phyloP scores from a whole-genome alignment of 2,888 invertebrate genomes.

The Seladonia tumulorum region DNA sequence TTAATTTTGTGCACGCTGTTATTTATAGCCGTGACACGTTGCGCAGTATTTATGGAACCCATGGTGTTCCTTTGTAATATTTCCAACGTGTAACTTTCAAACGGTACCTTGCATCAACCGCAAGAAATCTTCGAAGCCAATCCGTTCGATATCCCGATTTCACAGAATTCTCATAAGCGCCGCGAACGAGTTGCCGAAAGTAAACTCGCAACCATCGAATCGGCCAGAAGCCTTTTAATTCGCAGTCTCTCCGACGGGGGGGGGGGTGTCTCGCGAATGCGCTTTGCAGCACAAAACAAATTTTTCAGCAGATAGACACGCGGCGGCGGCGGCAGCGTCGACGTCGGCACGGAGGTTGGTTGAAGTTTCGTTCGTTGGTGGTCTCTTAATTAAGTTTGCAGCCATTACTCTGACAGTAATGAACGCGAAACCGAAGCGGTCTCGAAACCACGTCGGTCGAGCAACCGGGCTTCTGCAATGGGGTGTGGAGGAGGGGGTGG shows the following conservation, averaged over 20 bases:
- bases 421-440: neutral
- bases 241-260: neutral
- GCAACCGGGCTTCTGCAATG: neutral
- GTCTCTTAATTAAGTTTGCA: constrained; percentile 23
- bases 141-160: neutral
- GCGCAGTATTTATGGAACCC: neutral
- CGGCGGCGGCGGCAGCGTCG: neutral
- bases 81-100: neutral
- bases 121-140: neutral
- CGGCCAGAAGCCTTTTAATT: neutral
- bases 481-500: neutral
- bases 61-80: neutral
- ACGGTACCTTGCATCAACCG: neutral
- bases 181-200: neutral
- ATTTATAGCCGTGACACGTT: neutral
- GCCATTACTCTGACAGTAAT: neutral
- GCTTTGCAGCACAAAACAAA: neutral
- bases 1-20: neutral
- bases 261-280: neutral
- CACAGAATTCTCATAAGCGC: neutral
- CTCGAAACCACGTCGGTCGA: neutral
- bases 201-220: neutral
- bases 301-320: neutral
- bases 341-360: neutral
- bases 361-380: neutral